Base-by-base conservation (phyloP, 2,888 invertebrate species). In the Philonicus albiceps region DNA sequence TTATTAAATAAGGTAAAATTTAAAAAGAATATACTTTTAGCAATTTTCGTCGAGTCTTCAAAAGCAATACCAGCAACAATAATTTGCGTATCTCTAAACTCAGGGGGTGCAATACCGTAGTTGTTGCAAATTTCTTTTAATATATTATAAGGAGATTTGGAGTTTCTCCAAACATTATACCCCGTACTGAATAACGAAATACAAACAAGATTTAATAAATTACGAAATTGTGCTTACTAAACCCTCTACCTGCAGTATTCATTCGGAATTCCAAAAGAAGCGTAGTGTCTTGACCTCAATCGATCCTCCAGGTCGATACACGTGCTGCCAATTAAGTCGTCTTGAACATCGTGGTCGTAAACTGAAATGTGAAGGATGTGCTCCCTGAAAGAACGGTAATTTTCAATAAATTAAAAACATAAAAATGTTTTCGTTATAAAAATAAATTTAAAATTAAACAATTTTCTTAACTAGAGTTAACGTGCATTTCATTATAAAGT, bases 271-370 rank as follows among this genome's bases (percentile, higher is more conserved):
- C 98, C 98, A 89, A 97, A 96, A 3, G 94, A 94, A 0, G 96
- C 97, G 87, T 96, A 93, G 90, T 97, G 97, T 88, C 94, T 94
- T 22, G 95, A 95, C 90, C 96, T 97, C 90, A 96, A 96, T 87
- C 98, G 94, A 91, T 97, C 96, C 92, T 98, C 98, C 76, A 98
- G 92, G 91, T 98, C 98, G 88, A 98, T 95, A 87, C 93, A 93
- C 0, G 98, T 98, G 89, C 95, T 95, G 0, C 98, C 98, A 89
- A 98, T 97, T 8, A 97, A 91, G 90, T 97, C 96, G 90, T 98
- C 96, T 13, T 86, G 86, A 1, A 94, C 93, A 1, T 97, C 96
- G 91, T 95, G 95, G 91, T 98, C 97, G 91, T 95, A 96, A 0
- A 98, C 93, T 49, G 96, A 94, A 0, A 98, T 93, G 43, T 93